phyloP scores from a whole-genome alignment of 2,797 vertebrate species.

The Megaceryle alcyon region DNA sequence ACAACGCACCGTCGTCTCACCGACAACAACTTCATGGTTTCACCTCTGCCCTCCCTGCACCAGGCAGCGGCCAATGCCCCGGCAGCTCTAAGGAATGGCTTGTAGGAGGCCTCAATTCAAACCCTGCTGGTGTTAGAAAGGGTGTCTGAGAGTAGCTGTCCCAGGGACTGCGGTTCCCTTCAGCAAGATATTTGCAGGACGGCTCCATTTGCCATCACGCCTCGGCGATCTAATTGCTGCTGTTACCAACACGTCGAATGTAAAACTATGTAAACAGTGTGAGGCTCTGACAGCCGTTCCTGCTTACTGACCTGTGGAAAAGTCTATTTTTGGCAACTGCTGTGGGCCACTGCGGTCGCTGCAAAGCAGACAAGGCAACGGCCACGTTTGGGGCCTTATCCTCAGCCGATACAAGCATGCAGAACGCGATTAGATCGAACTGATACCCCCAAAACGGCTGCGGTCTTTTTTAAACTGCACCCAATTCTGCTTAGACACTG shows the following conservation, averaged over 20 bases:
- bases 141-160: neutral
- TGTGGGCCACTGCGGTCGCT: neutral
- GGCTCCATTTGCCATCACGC: neutral
- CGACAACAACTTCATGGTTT: neutral
- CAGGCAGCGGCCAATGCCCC: neutral
- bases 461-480: neutral
- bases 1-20: neutral
- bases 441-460: neutral
- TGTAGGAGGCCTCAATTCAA: neutral
- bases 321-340: constrained; percentile 77
- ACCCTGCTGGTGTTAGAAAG: neutral
- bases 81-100: neutral
- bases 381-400: neutral
- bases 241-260: constrained; percentile 27
- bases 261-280: constrained; percentile 63
- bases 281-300: constrained; percentile 56
- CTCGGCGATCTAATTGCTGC: constrained; percentile 47
- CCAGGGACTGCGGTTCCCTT: neutral
- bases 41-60: neutral
- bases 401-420: neutral
- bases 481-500: neutral
- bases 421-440: neutral
- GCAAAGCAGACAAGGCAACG: neutral
- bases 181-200: neutral
- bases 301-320: constrained; percentile 73